Percentiles rank a stretch among this genome's conserved stretches.
Conservation (phyloP, 2,113 vertebrate species). For the Dicrurus megarhynchus region DNA sequence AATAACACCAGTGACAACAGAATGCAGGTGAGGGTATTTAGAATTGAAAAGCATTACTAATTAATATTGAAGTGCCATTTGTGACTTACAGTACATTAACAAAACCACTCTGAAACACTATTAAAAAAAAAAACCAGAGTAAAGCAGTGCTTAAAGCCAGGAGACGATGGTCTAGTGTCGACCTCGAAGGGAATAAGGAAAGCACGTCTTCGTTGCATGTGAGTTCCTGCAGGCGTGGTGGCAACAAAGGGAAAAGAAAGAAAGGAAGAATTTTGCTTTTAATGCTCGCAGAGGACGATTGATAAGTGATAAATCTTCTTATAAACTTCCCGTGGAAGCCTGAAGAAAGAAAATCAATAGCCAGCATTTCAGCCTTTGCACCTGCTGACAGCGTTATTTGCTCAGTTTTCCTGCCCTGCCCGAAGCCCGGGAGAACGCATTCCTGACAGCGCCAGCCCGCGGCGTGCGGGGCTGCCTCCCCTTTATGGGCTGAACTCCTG, state of each 20-base stretch:
- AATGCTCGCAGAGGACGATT: not conserved
- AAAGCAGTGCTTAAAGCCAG: not conserved
- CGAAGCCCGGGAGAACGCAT: not conserved
- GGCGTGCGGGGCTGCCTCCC: conserved; percentile 40
- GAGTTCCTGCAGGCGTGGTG: not conserved
- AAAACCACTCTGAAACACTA: not conserved
- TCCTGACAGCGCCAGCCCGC: conserved; percentile 9
- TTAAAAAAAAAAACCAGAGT: not conserved
- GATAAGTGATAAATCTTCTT: not conserved
- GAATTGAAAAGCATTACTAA: conserved; percentile 22
- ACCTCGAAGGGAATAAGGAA: not conserved
- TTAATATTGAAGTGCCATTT: not conserved
- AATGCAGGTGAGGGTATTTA: conserved; percentile 21
- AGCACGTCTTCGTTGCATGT: accelerated
- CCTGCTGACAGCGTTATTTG: conserved; percentile 35
- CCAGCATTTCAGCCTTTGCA: not conserved
- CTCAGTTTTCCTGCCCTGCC: not conserved
- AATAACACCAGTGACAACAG: not conserved
- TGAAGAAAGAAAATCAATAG: conserved; percentile 3
- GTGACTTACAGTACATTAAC: not conserved
- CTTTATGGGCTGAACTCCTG: conserved; percentile 69
- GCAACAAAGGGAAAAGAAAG: not conserved
- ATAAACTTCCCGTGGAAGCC: not conserved
- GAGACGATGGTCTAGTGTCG: not conserved
- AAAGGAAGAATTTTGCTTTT: not conserved